phyloP scores from a whole-genome alignment of 2,888 invertebrate species.

The Lampropteryx suffumata region DNA sequence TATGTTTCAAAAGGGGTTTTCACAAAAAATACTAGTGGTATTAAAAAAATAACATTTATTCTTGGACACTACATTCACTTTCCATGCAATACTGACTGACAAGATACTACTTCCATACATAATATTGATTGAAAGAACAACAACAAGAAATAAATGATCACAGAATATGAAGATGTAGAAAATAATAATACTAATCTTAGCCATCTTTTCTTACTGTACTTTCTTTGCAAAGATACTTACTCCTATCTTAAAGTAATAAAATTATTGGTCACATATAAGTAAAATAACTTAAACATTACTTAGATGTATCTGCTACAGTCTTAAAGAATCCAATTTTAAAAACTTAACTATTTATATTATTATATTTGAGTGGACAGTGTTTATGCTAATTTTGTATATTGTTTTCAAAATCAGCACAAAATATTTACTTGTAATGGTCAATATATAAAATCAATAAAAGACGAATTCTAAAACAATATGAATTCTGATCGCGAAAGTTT shows the following conservation, averaged over 20 bases:
- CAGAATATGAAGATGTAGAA: constrained; percentile 75
- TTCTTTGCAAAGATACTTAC: constrained; percentile 63
- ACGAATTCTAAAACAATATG: no score
- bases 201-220: constrained; percentile 71
- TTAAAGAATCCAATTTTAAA: constrained; percentile 58
- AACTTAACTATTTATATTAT: constrained; percentile 44
- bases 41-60: constrained; percentile 79
- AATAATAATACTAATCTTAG: constrained; percentile 60
- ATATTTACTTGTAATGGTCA: constrained; percentile 29
- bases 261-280: constrained; percentile 77
- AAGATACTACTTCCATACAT: constrained; percentile 65
- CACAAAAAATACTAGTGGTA: constrained; percentile 26
- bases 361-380: constrained; percentile 42
- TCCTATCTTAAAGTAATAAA: constrained; percentile 68
- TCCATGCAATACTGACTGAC: constrained; percentile 77
- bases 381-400: constrained; percentile 37
- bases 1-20: no score
- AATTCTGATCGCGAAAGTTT: no score
- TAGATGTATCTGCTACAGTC: constrained; percentile 66
- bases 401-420: constrained; percentile 28
- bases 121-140: constrained; percentile 67
- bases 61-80: constrained; percentile 74
- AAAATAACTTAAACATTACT: constrained; percentile 70
- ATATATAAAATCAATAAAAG: constrained; percentile 34
- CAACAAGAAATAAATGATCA: constrained; percentile 76